phyloP scores from a whole-genome alignment of 1,140 invertebrate species.

The Lepeophtheirus salmonis region DNA sequence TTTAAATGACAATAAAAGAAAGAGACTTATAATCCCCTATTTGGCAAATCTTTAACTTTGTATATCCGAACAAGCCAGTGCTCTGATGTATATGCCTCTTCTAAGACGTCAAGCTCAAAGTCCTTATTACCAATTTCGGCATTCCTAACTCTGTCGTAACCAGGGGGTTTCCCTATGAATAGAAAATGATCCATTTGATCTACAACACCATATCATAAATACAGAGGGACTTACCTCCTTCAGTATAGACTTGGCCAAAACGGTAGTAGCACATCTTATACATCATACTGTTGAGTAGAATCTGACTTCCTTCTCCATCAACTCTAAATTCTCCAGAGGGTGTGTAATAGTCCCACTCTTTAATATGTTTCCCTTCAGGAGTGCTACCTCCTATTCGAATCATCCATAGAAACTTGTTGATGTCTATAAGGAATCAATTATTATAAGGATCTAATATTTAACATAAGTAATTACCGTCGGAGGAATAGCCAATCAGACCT shows the following conservation, averaged over 20 bases:
- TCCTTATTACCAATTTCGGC: slow-evolving; percentile 89
- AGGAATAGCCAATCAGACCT: slow-evolving; percentile 91
- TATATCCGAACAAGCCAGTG: slow-evolving; percentile 90
- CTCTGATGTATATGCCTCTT: slow-evolving; percentile 86
- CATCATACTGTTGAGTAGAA: slow-evolving; percentile 77
- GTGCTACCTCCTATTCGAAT: slow-evolving; percentile 92
- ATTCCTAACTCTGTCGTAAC: slow-evolving; percentile 70
- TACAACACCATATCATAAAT: neutral
- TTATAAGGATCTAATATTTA: neutral
- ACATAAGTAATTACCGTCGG: slow-evolving; percentile 53
- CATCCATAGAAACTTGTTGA: slow-evolving; percentile 99
- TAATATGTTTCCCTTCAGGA: slow-evolving; percentile 77
- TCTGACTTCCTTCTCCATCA: slow-evolving; percentile 67
- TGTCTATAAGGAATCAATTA: slow-evolving; percentile 38
- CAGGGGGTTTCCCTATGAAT: slow-evolving; percentile 45
- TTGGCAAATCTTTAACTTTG: slow-evolving; percentile 73
- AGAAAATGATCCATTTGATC: neutral
- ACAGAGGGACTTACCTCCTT: slow-evolving; percentile 47
- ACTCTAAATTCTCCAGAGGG: slow-evolving; percentile 79
- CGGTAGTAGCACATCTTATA: slow-evolving; percentile 92
- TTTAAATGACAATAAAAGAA: no score
- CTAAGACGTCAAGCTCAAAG: slow-evolving; percentile 73
- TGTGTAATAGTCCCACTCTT: slow-evolving; percentile 90
- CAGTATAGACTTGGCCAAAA: slow-evolving; percentile 82
- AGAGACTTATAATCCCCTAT: slow-evolving; percentile 48